Evolutionary conservation across 2,113 vertebrate species (phyloP), one percentile per base, ranked within the genome.

Genomic region (Empidonax traillii): DNA sequence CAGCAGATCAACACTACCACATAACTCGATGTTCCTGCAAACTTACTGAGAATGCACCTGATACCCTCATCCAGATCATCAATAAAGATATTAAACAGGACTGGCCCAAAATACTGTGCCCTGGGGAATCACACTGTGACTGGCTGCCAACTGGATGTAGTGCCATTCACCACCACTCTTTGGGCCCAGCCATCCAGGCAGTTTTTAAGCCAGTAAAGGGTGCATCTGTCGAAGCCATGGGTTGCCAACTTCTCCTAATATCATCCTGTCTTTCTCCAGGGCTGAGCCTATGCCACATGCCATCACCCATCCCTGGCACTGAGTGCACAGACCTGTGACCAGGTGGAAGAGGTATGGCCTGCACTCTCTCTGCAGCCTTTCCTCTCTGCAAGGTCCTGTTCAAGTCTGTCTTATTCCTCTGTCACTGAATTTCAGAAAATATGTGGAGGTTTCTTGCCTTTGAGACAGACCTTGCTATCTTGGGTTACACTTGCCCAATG

Each of bases 231-330:
- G 41, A 63, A 69, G 18, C 5, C 22, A 33, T 16, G 21, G 10
- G 12, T 28, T 43, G 25, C 12, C 31, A 63, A 0, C 25, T 55
- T 69, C 31, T 47, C 49, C 39, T 67, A 33, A 20, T 43, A 63
- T 18, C 5, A 5, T 14, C 23, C 21, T 51, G 11, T 33, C 23
- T 75, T 72, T 82, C n/a, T 33, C 39, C 41, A 56, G 24, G 63
- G 9, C 49, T 73, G 49, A 76, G 4, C 8, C 39, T 39, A 3
- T 30, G 31, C 31, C 21, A 24, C 3, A 2, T 19, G 15, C 30
- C 63, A 20, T 79, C 62, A 24, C 20, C 25, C 0, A 0, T 61
- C 9, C 9, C 25, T 4, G 4, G n/a, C 7, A 31, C 10, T 7
- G 35, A 77, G 18, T 0, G 0, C 37, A 59, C 18, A 44, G 9